Evolutionary conservation across 2,888 invertebrate genomes (phyloP), one percentile per base, ranked within the genome.

Genomic region (Drosophila falleni): DNA sequence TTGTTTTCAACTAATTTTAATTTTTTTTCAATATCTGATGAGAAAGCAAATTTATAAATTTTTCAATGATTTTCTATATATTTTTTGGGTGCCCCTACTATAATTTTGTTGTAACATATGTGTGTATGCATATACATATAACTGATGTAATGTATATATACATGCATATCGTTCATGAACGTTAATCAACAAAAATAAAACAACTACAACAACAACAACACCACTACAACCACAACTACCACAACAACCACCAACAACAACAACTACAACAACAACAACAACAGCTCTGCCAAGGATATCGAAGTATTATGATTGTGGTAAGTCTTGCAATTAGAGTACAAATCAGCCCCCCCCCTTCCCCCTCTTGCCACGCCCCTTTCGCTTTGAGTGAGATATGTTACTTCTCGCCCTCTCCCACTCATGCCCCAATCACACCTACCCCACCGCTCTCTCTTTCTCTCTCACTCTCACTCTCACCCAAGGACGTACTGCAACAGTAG

Each of bases 291-390:
- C 94, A 93, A 94, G 94, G 94, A 94, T 94, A 93, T 92, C 93
- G 87, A 94, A 94, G 92, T 94, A 94, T 93, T 94, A 94, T 93
- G 94, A 94, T 91, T 94, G 94, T 92, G 94, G 94, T 94, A 94
- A 94, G 94, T 94, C 82, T 59, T 59, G 46, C 46, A 58, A 37
- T 37, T 26, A 11, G 53, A 15, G 39, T 53, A 53, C 26, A 26
- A 39, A 39, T 11, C 44, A 46, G 46, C 26, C 35, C 23, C 16
- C 8, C 35, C 4, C 23, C 9, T 15, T 13, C 8, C 35, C 4
- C 23, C 9, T 15, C 11, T 16, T 0, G n/a, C 23, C 23, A 2
- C 23, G 5, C 23, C 44, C 23, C n/a, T 11, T 33, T 9, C 19
- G n/a, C 3, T 8, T 37, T 5, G 2, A n/a, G n/a, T 1, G 4